Percentiles rank a stretch among this genome's conserved stretches.
Conservation (phyloP, 2,113 vertebrate species). For the Oncorhynchus mykiss region DNA sequence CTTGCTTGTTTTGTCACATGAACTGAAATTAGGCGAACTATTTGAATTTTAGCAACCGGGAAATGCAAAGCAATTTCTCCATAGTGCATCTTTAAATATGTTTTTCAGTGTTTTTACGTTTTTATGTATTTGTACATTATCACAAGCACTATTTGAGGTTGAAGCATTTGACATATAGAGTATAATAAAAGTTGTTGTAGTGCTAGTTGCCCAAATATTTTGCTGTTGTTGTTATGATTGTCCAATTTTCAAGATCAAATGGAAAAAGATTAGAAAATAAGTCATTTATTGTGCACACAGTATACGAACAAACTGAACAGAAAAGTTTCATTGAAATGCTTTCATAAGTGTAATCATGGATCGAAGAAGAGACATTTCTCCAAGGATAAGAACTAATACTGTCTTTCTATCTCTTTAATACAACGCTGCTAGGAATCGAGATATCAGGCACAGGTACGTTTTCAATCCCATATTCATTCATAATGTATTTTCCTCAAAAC, state of each 20-base stretch:
- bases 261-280: background rate
- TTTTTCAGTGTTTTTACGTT: too few relatives aligned
- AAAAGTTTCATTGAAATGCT: background rate
- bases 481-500: background rate
- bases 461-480: background rate
- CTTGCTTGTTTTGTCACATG: too few relatives aligned
- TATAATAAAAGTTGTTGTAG: background rate
- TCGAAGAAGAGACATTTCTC: background rate
- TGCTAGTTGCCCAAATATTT: too few relatives aligned
- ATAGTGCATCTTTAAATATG: too few relatives aligned
- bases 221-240: background rate
- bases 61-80: too few relatives aligned
- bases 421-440: slow-evolving; percentile 87
- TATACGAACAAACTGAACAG: background rate
- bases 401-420: slow-evolving; percentile 59
- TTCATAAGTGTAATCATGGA: background rate
- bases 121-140: background rate
- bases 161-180: background rate
- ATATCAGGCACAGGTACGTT: slow-evolving; percentile 97
- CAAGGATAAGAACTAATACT: slow-evolving; percentile 21
- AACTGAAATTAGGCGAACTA: too few relatives aligned
- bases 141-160: background rate
- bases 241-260: background rate
- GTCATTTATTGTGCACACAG: background rate
- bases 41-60: too few relatives aligned